A percentile compares a stretch with the other conserved stretches of the same genome.
These are phyloP conservation scores for Tyto alba DNA, from an alignment of 2,113 vertebrate species.

Conservation along the genomic window DNA sequence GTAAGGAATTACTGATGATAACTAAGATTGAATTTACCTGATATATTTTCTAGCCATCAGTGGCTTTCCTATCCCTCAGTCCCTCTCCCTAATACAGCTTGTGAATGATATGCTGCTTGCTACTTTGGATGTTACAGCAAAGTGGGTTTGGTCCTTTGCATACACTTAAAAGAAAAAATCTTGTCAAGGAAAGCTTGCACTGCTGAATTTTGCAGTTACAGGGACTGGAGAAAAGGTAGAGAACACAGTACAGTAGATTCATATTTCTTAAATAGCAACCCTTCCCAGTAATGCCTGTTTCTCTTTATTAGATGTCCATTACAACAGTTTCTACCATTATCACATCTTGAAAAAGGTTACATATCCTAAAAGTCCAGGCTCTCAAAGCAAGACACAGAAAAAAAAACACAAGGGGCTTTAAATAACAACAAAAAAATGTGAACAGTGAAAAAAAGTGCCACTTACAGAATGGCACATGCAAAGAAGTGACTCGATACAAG, in stretches of 20 bases:
- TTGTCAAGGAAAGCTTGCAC: background rate
- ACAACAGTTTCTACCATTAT: background rate
- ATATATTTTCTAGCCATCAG: background rate
- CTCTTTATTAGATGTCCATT: background rate
- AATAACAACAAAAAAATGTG: background rate
- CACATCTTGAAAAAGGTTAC: background rate
- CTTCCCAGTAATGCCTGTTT: background rate
- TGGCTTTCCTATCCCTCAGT: background rate
- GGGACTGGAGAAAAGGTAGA: background rate
- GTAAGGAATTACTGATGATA: background rate
- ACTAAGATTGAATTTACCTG: background rate
- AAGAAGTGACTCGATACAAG: background rate
- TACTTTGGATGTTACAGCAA: background rate
- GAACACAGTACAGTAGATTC: accelerated
- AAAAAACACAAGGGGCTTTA: background rate
- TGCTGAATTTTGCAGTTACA: background rate
- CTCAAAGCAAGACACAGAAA: background rate
- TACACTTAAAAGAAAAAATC: background rate
- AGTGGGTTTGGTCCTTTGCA: background rate
- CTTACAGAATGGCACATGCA: background rate
- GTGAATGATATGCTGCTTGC: background rate
- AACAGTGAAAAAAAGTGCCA: background rate
- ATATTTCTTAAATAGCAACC: background rate
- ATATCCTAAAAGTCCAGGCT: background rate
- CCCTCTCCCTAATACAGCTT: accelerated